These are phyloP conservation scores for Corbicula japonica DNA, from an alignment of 2,888 invertebrate species.

Conservation along the genomic window DNA sequence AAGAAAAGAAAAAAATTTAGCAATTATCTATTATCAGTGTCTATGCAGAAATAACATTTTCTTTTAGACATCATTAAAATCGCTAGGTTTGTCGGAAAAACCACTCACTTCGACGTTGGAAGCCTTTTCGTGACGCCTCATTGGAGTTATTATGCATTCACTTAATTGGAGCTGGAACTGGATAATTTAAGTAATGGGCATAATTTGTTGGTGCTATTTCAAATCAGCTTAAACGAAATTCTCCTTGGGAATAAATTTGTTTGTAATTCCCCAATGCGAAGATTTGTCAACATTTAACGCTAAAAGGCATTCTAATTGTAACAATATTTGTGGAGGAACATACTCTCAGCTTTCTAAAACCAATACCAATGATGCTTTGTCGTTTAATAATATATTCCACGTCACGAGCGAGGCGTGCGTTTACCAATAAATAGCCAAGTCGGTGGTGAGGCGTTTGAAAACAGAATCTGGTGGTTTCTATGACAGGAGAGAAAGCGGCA, in stretches of 20 bases:
- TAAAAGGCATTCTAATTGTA: conserved; percentile 23
- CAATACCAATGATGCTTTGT: background rate
- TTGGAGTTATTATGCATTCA: background rate
- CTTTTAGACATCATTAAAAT: conserved; percentile 13
- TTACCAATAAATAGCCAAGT: conserved; percentile 45
- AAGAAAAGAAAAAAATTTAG: conserved; percentile 15
- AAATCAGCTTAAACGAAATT: conserved; percentile 9
- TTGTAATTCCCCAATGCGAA: conserved; percentile 23
- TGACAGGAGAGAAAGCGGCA: too few relatives aligned
- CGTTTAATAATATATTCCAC: conserved; percentile 50
- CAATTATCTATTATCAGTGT: conserved; percentile 24
- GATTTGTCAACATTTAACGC: conserved; percentile 39
- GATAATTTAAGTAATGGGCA: conserved; percentile 20
- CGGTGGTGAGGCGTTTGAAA: background rate
- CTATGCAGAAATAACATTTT: too few relatives aligned
- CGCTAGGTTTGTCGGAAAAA: conserved; percentile 7
- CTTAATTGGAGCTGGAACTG: conserved; percentile 11
- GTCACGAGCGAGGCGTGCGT: conserved; percentile 49
- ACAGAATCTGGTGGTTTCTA: background rate
- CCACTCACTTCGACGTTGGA: background rate
- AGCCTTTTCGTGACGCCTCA: conserved; percentile 4
- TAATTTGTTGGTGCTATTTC: conserved; percentile 19
- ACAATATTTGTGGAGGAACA: conserved; percentile 22
- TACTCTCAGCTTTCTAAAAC: conserved; percentile 15
- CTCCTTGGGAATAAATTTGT: background rate